These are phyloP conservation scores for Sciurus carolinensis DNA, from an alignment of 2,797 vertebrate genomes.

Conservation along the genomic window DNA sequence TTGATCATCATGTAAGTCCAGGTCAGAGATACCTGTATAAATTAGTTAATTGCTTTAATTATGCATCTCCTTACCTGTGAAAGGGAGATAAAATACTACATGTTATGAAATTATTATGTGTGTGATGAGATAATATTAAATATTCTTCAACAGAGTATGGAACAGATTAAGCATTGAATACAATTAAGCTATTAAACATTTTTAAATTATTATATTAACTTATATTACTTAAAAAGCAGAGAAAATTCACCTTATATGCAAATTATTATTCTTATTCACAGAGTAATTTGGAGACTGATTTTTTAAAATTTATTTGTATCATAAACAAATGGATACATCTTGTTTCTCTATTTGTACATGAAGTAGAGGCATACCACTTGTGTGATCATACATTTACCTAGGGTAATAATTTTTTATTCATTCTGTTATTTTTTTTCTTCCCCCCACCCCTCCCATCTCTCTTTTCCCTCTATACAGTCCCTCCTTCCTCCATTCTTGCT, in stretches of 20 bases:
- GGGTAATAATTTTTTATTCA: no score
- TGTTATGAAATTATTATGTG: not conserved
- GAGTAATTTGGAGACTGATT: not conserved
- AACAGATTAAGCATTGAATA: not conserved
- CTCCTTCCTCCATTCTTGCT: no score
- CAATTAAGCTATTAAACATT: not conserved
- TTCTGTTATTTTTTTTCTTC: no score
- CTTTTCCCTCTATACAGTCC: no score
- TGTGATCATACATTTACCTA: no score
- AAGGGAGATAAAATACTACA: not conserved
- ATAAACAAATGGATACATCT: no score
- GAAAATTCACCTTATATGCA: not conserved
- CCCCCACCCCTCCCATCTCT: no score
- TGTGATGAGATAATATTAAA: not conserved
- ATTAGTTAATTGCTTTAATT: not conserved
- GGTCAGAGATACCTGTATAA: not conserved
- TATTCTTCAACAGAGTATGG: not conserved
- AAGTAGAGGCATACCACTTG: no score
- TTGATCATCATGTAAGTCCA: not conserved
- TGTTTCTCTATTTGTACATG: no score
- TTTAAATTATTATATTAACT: constrained; percentile 35
- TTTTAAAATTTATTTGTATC: not conserved
- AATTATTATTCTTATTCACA: not conserved
- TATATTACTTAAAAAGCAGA: not conserved
- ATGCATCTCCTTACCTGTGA: not conserved